Base-by-base conservation (phyloP, 1,140 invertebrate species). In the Laodelphax striatellus region DNA sequence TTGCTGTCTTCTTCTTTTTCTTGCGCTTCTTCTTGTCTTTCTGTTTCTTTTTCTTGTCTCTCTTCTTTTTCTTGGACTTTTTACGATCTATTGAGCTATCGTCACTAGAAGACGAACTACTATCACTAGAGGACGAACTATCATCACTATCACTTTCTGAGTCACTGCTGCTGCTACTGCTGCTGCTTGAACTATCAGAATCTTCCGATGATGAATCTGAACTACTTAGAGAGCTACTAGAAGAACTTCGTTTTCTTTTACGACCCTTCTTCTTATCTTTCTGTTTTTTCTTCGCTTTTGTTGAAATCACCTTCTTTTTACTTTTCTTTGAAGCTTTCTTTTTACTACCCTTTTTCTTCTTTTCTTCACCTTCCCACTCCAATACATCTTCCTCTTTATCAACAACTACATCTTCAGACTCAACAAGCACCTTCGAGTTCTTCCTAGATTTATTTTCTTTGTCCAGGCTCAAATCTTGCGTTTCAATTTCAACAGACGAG, bases 51-150 rank as follows among this genome's bases (percentile, higher is more conserved):
- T 62, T 62, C 21, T 22, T 50, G 21, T 50, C 46, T 50, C 46
- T 17, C 46, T 50, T 38, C 34, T 54, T 58, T 59, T 59, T 62
- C 53, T 62, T 55, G n/a, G 19, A 31, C 44, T 59, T 62, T 55
- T 55, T 62, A 4, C 31, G 16, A 55, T 59, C 61, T n/a, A 55
- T 42, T 17, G 61, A 62, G 28, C 57, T 62, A n/a, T 58, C 61
- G 11, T 34, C 46, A 16, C 34, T 42, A 14, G 55, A 57, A 21
- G 56, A 44, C n/a, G 41, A 44, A 57, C 21, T 54, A 11, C 52
- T 24, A 21, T n/a, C 31, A 56, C 24, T 46, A 19, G 57, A 59
- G 5, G 38, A 54, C 8, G 57, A 58, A 16, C 57, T 57, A 17
- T 53, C 46, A 28, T 19, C 17, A 19, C 42, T 46, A 43, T 21